These are phyloP conservation scores for Andricus curvator DNA, from an alignment of 2,888 invertebrate genomes.

Conservation along the genomic window DNA sequence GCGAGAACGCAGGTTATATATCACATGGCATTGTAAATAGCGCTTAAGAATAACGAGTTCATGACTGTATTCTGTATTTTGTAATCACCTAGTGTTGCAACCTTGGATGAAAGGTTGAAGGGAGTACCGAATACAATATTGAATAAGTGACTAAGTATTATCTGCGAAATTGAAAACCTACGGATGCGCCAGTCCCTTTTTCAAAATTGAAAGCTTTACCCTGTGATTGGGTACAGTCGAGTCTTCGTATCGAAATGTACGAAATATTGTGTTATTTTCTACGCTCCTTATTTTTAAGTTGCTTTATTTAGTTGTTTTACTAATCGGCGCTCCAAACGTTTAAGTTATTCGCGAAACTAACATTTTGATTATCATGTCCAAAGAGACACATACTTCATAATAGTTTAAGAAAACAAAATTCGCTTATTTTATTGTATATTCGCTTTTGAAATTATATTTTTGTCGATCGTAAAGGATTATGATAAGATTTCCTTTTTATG, in stretches of 20 bases:
- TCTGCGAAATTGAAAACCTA: constrained; percentile 41
- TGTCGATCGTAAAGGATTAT: not conserved
- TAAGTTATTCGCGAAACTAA: constrained; percentile 9
- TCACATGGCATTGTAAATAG: constrained; percentile 55
- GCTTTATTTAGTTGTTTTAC: constrained; percentile 24
- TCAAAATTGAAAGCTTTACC: constrained; percentile 13
- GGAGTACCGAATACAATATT: constrained; percentile 50
- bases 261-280: constrained; percentile 16
- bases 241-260: not conserved
- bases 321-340: not conserved
- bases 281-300: not conserved
- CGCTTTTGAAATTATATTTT: constrained; percentile 10
- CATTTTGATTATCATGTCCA: constrained; percentile 9
- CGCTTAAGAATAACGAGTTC: constrained; percentile 54
- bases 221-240: not conserved
- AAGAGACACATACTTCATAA: constrained; percentile 16
- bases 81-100: constrained; percentile 41
- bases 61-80: constrained; percentile 57
- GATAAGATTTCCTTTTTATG: not conserved
- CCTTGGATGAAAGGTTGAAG: not conserved
- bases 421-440: not conserved
- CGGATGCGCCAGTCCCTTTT: constrained; percentile 16
- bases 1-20: constrained; percentile 47
- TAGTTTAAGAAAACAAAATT: not conserved
- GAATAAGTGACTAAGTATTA: constrained; percentile 57